Evolutionary conservation across 2,888 invertebrate species (phyloP).

Genomic region (Drosophila longiperda): DNA sequence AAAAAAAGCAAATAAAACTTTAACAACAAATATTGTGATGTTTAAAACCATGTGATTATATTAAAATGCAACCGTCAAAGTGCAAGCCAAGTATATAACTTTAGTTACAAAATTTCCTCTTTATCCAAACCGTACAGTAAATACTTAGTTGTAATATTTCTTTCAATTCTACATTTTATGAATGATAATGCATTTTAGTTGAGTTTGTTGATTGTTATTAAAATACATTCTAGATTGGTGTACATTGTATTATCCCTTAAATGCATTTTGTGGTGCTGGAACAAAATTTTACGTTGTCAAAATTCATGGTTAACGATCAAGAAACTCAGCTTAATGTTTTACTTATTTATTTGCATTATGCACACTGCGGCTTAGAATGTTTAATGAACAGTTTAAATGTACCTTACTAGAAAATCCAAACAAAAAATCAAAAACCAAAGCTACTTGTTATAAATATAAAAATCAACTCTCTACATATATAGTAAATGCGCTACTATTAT

Average conservation of each 20-base stretch:
- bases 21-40: conserved; percentile 58
- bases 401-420: conserved; percentile 51
- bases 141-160: conserved; percentile 80
- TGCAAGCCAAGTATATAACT: conserved; percentile 74
- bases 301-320: conserved; percentile 58
- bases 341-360: conserved; percentile 83
- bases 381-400: conserved; percentile 67
- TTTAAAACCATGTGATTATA: conserved; percentile 51
- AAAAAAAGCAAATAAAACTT: conserved; percentile 27
- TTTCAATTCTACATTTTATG: conserved; percentile 76
- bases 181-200: conserved; percentile 80
- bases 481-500: conserved; percentile 45
- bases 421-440: conserved; percentile 37
- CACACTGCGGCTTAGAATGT: conserved; percentile 84
- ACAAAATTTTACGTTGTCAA: conserved; percentile 12
- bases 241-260: conserved; percentile 65
- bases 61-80: conserved; percentile 67
- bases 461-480: conserved; percentile 42
- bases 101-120: conserved; percentile 85
- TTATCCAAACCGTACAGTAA: conserved; percentile 82
- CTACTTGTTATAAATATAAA: conserved; percentile 38
- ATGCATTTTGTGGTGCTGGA: conserved; percentile 63
- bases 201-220: conserved; percentile 77
- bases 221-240: conserved; percentile 67
- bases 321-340: conserved; percentile 79